phyloP scores from a whole-genome alignment of 2,888 invertebrate species.

The Pristionchus arcanus region DNA sequence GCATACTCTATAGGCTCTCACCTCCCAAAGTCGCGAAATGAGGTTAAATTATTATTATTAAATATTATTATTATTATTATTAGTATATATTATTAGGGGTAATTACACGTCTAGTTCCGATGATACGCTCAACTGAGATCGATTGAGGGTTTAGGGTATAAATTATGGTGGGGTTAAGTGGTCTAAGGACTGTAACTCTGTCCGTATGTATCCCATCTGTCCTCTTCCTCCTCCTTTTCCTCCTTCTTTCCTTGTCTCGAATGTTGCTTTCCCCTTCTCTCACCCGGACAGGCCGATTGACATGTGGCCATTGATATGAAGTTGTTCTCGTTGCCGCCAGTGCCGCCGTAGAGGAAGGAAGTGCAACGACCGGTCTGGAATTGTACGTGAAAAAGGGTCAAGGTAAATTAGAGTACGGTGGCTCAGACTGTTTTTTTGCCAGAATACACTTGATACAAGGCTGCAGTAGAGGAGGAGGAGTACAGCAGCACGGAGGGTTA shows the following conservation, averaged over 20 bases:
- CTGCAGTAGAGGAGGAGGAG: background rate
- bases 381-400: background rate
- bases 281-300: conserved; percentile 68
- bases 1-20: conserved; percentile 34
- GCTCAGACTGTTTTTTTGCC: background rate
- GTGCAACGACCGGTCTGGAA: conserved; percentile 62
- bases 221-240: conserved; percentile 44
- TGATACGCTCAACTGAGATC: conserved; percentile 48
- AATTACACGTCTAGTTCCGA: conserved; percentile 8
- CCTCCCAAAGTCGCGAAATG: conserved; percentile 44
- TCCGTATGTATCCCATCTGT: conserved; percentile 47
- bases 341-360: conserved; percentile 74
- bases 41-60: conserved; percentile 15
- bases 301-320: conserved; percentile 74
- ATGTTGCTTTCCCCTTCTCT: conserved; percentile 24
- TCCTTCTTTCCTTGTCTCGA: conserved; percentile 19
- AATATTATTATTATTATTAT: conserved; percentile 16
- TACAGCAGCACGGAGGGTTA: background rate
- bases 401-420: background rate
- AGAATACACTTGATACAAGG: background rate
- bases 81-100: background rate
- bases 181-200: background rate
- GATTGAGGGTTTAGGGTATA: background rate
- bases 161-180: background rate
- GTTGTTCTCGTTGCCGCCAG: conserved; percentile 77